Conservation (phyloP, 2,797 vertebrate genomes). For the Etheostoma nigrum region DNA sequence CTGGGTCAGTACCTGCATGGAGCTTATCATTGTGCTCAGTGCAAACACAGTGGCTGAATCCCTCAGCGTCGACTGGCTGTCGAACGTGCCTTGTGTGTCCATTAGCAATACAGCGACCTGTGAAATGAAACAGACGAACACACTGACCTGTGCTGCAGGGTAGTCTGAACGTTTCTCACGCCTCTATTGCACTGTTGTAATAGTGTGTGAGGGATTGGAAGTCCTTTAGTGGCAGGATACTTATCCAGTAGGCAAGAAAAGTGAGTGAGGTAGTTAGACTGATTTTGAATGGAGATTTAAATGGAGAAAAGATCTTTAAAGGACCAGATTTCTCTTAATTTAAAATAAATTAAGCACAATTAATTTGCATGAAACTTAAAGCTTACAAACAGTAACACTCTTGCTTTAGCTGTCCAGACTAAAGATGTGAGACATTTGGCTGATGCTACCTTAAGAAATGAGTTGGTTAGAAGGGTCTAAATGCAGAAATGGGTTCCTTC, state of each 20-base stretch:
- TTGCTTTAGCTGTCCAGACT: not conserved
- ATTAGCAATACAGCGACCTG: conserved; percentile 97
- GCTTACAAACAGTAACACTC: not conserved
- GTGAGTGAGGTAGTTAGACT: not conserved
- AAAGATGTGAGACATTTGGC: conserved; percentile 5
- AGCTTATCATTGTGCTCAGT: conserved; percentile 99
- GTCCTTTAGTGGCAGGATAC: not conserved
- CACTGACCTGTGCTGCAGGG: conserved; percentile 5
- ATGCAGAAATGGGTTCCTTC: not conserved
- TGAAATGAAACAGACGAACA: conserved; percentile 8
- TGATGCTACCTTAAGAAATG: not conserved
- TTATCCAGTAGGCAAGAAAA: not conserved
- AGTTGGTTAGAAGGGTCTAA: not conserved
- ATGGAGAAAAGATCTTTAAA: not conserved
- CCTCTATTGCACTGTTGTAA: not conserved
- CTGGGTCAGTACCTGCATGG: conserved; percentile 91
- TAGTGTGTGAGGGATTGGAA: not conserved
- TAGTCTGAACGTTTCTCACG: not conserved
- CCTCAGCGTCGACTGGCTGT: conserved; percentile 97
- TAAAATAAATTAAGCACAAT: not conserved
- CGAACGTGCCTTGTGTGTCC: conserved; percentile 99
- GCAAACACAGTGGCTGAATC: conserved; percentile 98
- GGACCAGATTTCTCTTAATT: not conserved
- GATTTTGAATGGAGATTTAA: not conserved
- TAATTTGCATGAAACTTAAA: not conserved